Base-by-base conservation (phyloP, 2,797 vertebrate genomes). In the Phalanger gymnotis region DNA sequence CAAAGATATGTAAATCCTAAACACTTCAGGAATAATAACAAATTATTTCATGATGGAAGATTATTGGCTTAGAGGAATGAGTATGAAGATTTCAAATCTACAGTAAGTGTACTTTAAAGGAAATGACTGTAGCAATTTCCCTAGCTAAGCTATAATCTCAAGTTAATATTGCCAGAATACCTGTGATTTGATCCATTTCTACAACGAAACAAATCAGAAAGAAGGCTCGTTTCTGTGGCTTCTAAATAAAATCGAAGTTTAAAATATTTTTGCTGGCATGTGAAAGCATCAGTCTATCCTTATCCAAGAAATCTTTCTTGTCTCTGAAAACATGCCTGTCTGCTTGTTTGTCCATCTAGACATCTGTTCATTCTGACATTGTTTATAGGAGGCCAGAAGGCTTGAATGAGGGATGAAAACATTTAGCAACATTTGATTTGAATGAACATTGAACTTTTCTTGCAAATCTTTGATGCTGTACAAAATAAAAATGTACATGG, bases 1-100 rank as follows among this genome's bases (percentile, higher is more conserved):
- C 90, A 95, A 97, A 97, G 91, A 96, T 97, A 97, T 97, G 95
- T 92, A 98, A 98, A 98, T 97, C 95, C 95, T 95, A 96, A 94
- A 93, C 92, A 95, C 95, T 96, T 97, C 95, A 96, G 93, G 97
- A 96, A 95, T 96, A 96, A 95, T 96, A 97, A 95, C 93, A 97
- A 95, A 96, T 95, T 94, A 95, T 96, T 96, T 96, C 95, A 96
- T 92, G 96, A 92, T 94, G 87, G 96, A 94, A 96, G 97, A 97
- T 96, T 96, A 97, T 90, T 97, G 96, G 53, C 95, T 97, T 97
- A 96, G 93, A 94, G 95, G 95, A 97, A 93, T 93, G 56, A 96
- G 93, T 93, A 58, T 56, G 91, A 96, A 95, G 51, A 95, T 4
- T 92, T 94, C 61, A 94, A 30, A 58, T 96, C 94, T 97, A 91